Evolutionary conservation across 1,140 invertebrate species (phyloP), one percentile per base, ranked within the genome.

Genomic region (Heliothis subflexa): DNA sequence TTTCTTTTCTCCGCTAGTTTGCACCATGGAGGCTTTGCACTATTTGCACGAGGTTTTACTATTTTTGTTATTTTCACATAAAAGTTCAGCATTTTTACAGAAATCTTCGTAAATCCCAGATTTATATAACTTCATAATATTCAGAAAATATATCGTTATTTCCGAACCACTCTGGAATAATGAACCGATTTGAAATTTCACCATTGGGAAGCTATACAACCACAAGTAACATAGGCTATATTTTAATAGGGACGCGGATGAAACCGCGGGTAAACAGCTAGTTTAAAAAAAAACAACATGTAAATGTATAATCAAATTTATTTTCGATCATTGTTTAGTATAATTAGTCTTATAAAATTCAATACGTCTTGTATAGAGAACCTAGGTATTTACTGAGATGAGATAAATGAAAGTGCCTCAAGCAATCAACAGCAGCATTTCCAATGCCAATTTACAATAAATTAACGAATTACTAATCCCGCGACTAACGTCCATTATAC

Each of bases 291-390:
- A 81, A 81, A 83, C 49, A 75, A 78, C 54, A 79, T 25, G 14
- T 54, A 54, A 68, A 70, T 79, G 81, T 76, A 73, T 84, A 81
- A 81, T 80, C 72, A 83, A 86, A 80, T 84, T 89, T 85, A 85
- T 86, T 81, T 72, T 83, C 83, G 84, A 88, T 84, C 83, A 81
- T 89, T 81, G 80, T 90, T 89, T 87, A 90, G 85, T 90, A 87
- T 83, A 89, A 90, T 92, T 91, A 92, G 86, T 91, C 90, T 93
- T 93, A 91, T 88, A 90, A 91, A 89, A 91, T 90, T 90, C 89
- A 88, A 88, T 91, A 91, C 85, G 88, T 88, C 74, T 82, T 83
- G 83, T 86, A 84, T 78, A 82, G 81, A 79, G 78, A 84, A 83
- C 83, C 83, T 80, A 87, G 78, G 79, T 78, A 78, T 78, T 68